A percentile compares a stretch with the other conserved stretches of the same genome.
These are phyloP conservation scores for Heliconius erato DNA, from an alignment of 2,888 invertebrate species.

Conservation along the genomic window DNA sequence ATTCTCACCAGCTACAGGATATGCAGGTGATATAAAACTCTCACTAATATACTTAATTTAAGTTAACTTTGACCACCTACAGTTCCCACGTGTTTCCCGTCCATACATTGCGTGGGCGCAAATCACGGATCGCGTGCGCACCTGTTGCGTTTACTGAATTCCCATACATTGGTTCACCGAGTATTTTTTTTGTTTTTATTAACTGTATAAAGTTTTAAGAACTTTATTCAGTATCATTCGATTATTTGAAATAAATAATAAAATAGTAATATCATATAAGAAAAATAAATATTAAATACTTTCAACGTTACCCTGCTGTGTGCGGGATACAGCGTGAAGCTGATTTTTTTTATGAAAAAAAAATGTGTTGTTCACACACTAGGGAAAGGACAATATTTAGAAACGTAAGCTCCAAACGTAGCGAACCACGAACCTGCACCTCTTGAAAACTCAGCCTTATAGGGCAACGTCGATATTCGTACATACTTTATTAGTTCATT, in stretches of 20 bases:
- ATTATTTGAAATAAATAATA: background rate
- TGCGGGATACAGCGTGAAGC: too few species aligned
- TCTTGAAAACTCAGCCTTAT: background rate
- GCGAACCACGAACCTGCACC: background rate
- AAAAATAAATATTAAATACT: too few species aligned
- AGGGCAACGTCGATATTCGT: background rate
- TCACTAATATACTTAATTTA: background rate
- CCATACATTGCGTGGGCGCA: slow-evolving; percentile 38
- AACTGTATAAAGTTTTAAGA: background rate
- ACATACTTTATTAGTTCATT: background rate
- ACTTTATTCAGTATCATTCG: background rate
- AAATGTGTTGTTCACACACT: too few species aligned
- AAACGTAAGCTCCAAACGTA: too few species aligned
- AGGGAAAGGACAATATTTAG: too few species aligned
- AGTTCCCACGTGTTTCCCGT: slow-evolving; percentile 43
- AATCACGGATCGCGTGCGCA: slow-evolving; percentile 53
- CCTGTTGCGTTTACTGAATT: slow-evolving; percentile 47
- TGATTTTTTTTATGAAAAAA: too few species aligned
- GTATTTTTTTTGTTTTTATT: background rate
- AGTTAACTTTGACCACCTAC: slow-evolving; percentile 5
- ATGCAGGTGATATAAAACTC: slow-evolving; percentile 14
- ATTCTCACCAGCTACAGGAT: background rate
- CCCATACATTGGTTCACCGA: slow-evolving; percentile 39
- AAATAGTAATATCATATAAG: too few species aligned
- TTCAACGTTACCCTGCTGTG: too few species aligned